phyloP scores from a whole-genome alignment of 2,797 vertebrate genomes.

The Karalla daura region DNA sequence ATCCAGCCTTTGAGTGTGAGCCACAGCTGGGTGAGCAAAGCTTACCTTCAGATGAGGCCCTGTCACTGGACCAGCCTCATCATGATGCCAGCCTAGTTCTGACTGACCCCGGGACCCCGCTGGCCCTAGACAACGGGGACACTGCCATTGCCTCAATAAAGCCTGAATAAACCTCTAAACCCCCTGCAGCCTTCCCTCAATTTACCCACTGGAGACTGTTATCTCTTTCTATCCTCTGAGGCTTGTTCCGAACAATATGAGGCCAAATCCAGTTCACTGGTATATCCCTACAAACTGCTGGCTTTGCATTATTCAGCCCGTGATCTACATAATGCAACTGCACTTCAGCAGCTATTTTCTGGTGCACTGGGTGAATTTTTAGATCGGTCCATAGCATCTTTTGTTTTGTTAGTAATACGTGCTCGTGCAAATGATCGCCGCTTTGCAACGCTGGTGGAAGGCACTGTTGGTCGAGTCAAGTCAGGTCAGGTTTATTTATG shows the following conservation, averaged over 20 bases:
- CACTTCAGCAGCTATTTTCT: background rate
- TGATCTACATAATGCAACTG: background rate
- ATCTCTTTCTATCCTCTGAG: slow-evolving; percentile 64
- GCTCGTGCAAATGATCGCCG: background rate
- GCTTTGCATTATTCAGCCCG: slow-evolving; percentile 6
- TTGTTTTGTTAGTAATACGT: background rate
- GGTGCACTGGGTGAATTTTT: background rate
- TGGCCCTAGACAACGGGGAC: slow-evolving; percentile 54
- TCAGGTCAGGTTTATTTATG: background rate
- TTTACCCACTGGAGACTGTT: slow-evolving; percentile 59
- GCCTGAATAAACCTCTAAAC: slow-evolving; percentile 67
- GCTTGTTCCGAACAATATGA: slow-evolving; percentile 52
- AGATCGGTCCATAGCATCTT: background rate
- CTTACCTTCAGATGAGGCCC: slow-evolving; percentile 17
- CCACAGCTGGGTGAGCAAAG: slow-evolving; percentile 6
- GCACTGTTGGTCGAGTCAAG: background rate
- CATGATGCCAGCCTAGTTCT: slow-evolving; percentile 50
- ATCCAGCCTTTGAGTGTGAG: background rate
- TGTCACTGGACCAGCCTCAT: slow-evolving; percentile 9
- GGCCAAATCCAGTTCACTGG: slow-evolving; percentile 18
- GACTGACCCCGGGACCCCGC: slow-evolving; percentile 50
- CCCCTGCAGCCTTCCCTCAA: slow-evolving; percentile 47
- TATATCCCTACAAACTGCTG: slow-evolving; percentile 13
- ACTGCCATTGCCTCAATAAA: slow-evolving; percentile 61
- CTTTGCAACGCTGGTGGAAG: background rate